Base-by-base conservation (phyloP, 2,113 vertebrate genomes). In the Hylia prasina region DNA sequence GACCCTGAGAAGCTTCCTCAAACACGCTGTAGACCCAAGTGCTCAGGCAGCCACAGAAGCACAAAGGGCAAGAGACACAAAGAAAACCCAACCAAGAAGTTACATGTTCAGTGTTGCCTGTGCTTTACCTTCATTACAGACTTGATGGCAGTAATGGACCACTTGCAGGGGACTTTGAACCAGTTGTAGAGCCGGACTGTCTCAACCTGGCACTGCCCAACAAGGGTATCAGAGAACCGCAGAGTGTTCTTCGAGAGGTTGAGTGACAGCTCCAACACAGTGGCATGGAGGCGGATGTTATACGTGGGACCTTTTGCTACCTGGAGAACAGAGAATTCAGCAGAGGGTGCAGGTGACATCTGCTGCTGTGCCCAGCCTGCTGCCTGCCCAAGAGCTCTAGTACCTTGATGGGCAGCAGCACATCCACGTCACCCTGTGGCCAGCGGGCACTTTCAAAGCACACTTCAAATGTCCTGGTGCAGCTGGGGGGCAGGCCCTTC, bases 161-260 rank as follows among this genome's bases (percentile, higher is more conserved):
- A 99, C 56, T 97, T 82, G 61, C 99, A 99, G 25, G 97, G 92
- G 8, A 99, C 98, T 27, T 94, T 90, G 64, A 98, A 90, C 6
- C 72, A 90, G 92, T 99, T 99, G 53, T 95, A 93, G 56, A 99
- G 98, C 76, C 98, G 98, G 31, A 99, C 16, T 0, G 98, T 98
- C 87, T 97, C 97, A 47, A 99, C 97, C 93, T 98, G 98, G 94
- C 99, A 99, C 89, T 98, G 98, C 68, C 99, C 98, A 84, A 98
- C 98, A 64, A 98, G 98, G 45, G 21, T 51, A 15, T 28, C 50
- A 10, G 50, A 51, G 27, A 51, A 51, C 15, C 28, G 5, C 50
- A 51, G 9, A 28, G 50, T 51, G 50, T 51, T 17, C 50, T 28
- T 51, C 3, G 48, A 27, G 25, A 50, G 48, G 25, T 9, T 50